Base-by-base conservation (phyloP, 1,140 invertebrate genomes). In the Bombus sibiricus region DNA sequence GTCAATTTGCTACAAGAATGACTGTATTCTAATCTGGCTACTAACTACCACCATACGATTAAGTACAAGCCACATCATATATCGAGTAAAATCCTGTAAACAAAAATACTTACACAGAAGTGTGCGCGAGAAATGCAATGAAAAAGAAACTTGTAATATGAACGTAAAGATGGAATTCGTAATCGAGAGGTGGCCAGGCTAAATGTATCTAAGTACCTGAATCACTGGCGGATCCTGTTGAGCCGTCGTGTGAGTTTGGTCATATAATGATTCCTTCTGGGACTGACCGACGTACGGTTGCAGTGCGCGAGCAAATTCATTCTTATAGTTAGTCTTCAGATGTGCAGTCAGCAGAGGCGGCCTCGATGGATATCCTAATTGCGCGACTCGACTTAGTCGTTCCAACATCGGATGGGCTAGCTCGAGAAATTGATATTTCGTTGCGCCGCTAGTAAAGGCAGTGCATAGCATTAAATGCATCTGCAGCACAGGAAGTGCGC, bases 391-490 rank as follows among this genome's bases (percentile, higher is more conserved):
- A 39, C 95, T 94, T 37, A 97, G 92, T 71, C 97, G 94, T 64
- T 97, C 97, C 86, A 97, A 95, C 94, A 97, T 96, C 22, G 96
- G 96, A 86, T 97, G 97, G 25, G 96, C 97, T 73, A 97, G 93
- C 87, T 97, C 97, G 15, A 97, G 95, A 93, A 97, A 97, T 91
- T 97, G 97, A 92, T 97, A 97, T 90, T 97, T 97, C 81, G 96
- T 97, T 6, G 97, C 96, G 6, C 96, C 95, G 79, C 96, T 96
- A 4, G 96, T 96, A 91, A 97, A 97, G 4, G 96, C 96, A 43
- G 97, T 96, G 93, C 97, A 97, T 72, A 97, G 93, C 87, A 97
- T 95, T 34, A 97, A 92, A 89, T 97, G 97, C 73, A 96, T 95
- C 90, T 97, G 97, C 18, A 97, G 94, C 39, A 97, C 96, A 0